Evolutionary conservation across 2,888 invertebrate species (phyloP), one percentile per base, ranked within the genome.

Genomic region (Torymus texanus): DNA sequence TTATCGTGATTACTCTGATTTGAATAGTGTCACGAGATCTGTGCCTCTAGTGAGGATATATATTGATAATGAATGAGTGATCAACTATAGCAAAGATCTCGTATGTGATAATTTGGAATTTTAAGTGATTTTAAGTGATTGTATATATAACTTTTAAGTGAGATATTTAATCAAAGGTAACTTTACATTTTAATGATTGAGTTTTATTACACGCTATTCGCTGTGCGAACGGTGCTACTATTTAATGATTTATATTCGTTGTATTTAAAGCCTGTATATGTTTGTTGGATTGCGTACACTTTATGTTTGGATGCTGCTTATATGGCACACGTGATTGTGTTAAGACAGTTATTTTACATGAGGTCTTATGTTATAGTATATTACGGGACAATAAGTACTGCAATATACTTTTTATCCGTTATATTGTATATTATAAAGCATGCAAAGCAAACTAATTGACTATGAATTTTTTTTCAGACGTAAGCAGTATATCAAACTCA

Each of bases 201-300:
- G 61, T 68, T 75, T 56, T 65, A 70, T 29, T 62, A 53, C 21
- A 76, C 71, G 16, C 55, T 66, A 62, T 79, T 74, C 51, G 56
- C 41, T n/a, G 13, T 63, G 56, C 68, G 63, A 68, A 78, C 4
- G 59, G 58, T 63, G 78, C 55, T 56, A n/a, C 75, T 73, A n/a
- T 21, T 4, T 58, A 71, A 72, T 3, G 41, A 50, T 53, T 56
- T 65, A 61, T 56, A 51, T 56, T 55, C 41, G 41, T 41, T 16
- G 58, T 16, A 50, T 80, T 75, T n/a, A 85, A 89, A 89, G 89
- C 89, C 89, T 90, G 90, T 90, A 90, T 89, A 88, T 89, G 88
- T 89, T 86, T 86, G 85, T 86, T 83, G 71, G 78, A 63, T 76
- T 73, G 78, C 78, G 72, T 82, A 79, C 67, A 75, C 18, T 80